Base-by-base conservation (phyloP, 2,113 vertebrate species). In the Phodopus roborovskii region DNA sequence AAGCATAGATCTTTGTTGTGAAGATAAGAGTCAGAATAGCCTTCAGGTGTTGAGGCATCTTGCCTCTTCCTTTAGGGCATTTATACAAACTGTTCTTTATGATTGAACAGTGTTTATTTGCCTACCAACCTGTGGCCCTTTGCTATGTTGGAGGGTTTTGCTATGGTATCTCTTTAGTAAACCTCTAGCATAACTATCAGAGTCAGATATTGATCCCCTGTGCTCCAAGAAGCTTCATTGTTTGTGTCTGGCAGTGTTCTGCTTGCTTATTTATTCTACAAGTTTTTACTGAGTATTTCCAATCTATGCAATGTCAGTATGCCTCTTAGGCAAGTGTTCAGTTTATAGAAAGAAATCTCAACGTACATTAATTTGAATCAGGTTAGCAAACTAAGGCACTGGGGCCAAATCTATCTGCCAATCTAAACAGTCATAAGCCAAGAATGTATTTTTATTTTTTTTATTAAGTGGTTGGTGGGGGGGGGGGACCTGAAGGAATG, bases 391-490 rank as follows among this genome's bases (percentile, higher is more conserved):
- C 62, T 36, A 15, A 73, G 74, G 70, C 48, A 74, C 10, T 93
- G 10, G 1, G 13, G 48, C 19, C 48, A 74, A 45, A 56, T 84
- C 42, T 94, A 26, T 33, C 39, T 56, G 13, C 79, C 15, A 3
- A 3, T 83, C 5, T 87, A 10, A 91, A 42, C 6, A 68, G 50
- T 2, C 19, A 10, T 30, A 36, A 50, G 24, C 56, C 28, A 85
- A 89, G 78, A 79, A 26, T 50, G 4, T 71, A 88, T 93, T 89
- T 62, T 58, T 75, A 36, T 95, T 91, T 93, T n/a, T 96, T 92
- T 60, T 86, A 92, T 91, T 93, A 88, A 95, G 8, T 89, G 30
- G 19, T 73, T 73, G 73, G 53, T 73, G 73, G 53, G 73, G 39
- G 84, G 68, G 60, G 48, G 48, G 48, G 48, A 30, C 53, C 20